Conservation (phyloP, 2,797 vertebrate species). For the Epinephelus awoara region DNA sequence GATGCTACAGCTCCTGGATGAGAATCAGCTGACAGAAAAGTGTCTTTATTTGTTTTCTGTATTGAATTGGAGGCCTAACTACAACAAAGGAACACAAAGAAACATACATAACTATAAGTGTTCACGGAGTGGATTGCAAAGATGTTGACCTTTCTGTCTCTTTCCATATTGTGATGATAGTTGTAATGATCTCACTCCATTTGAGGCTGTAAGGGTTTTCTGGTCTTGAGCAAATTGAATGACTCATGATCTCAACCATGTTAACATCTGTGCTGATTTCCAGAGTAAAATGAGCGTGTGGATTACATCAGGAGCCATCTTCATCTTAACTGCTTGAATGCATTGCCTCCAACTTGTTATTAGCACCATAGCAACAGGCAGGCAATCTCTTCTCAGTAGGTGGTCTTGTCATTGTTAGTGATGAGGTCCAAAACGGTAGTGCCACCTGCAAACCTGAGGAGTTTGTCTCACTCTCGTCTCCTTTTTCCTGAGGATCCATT, state of each 20-base stretch:
- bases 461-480: constrained; percentile 28
- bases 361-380: constrained; percentile 79
- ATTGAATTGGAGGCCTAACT: background rate
- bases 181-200: constrained; percentile 26
- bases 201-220: constrained; percentile 33
- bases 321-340: constrained; percentile 74
- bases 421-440: constrained; percentile 66
- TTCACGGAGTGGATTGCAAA: background rate
- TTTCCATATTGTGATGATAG: constrained; percentile 17
- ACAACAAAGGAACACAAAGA: constrained; percentile 4
- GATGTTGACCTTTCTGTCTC: constrained; percentile 13
- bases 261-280: constrained; percentile 73
- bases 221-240: constrained; percentile 45
- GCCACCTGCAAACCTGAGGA: constrained; percentile 71
- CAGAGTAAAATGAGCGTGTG: constrained; percentile 65
- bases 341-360: constrained; percentile 77
- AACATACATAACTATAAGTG: constrained; percentile 7
- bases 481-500: constrained; percentile 1
- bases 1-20: constrained; percentile 19
- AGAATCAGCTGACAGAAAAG: constrained; percentile 17
- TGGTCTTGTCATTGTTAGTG: constrained; percentile 74
- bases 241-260: constrained; percentile 60
- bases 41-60: constrained; percentile 1
- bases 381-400: constrained; percentile 66
- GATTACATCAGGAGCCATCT: constrained; percentile 74